Evolutionary conservation across 1,140 invertebrate genomes (phyloP).

Genomic region (Habropoda laboriosa): DNA sequence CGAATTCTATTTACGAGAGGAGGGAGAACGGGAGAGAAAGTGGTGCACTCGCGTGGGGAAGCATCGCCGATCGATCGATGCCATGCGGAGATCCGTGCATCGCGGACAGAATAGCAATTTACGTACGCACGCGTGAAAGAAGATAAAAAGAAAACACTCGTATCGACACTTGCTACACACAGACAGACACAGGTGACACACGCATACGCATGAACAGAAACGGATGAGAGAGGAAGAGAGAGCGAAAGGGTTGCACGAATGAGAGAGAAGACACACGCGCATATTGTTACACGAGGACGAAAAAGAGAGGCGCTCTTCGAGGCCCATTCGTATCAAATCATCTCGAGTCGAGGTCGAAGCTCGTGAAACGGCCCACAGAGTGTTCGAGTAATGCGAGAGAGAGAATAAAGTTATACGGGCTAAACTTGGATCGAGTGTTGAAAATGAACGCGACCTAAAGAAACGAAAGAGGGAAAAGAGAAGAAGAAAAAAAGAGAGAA

Average conservation of each 20-base stretch:
- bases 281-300: no score
- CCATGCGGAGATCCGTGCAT: constrained; percentile 13
- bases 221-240: neutral
- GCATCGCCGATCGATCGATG: neutral
- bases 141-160: no score
- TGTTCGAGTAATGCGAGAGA: constrained; percentile 59
- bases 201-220: neutral
- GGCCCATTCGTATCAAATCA: constrained; percentile 75
- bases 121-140: constrained; percentile 8
- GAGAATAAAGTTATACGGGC: no score
- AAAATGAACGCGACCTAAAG: constrained; percentile 59
- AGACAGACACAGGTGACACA: neutral
- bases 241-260: neutral
- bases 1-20: neutral
- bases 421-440: constrained; percentile 50
- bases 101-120: constrained; percentile 35
- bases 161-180: neutral
- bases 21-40: neutral
- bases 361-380: constrained; percentile 59
- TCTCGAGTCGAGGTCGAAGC: constrained; percentile 67
- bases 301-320: constrained; percentile 63
- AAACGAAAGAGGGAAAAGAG: neutral
- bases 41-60: constrained; percentile 31
- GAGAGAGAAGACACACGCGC: constrained; percentile 36
- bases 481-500: no score